Evolutionary conservation across 2,888 invertebrate genomes (phyloP).

Genomic region (Synanthedon andrenaeformis): DNA sequence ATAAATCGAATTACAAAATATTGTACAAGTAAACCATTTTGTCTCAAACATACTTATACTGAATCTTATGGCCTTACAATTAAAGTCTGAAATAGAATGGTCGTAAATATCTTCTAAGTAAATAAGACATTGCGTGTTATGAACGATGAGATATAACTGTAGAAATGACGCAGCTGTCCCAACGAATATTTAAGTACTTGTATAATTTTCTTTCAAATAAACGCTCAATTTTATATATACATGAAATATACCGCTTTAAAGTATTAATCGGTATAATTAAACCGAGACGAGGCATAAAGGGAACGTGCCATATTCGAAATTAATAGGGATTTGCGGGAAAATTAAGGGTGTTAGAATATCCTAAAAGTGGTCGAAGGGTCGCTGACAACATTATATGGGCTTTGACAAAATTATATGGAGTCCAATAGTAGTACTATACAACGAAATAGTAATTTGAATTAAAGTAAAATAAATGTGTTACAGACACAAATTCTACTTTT

Average conservation of each 20-base stretch:
- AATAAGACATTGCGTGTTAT: neutral
- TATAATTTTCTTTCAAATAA: constrained; percentile 5
- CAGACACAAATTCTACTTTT: no score
- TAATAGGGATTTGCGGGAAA: constrained; percentile 45
- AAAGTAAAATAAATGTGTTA: no score
- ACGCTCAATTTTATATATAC: constrained; percentile 5
- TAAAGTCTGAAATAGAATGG: neutral
- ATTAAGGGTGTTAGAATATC: constrained; percentile 46
- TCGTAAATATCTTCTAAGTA: neutral
- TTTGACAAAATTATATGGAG: constrained; percentile 2
- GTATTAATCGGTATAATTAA: constrained; percentile 40
- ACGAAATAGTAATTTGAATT: no score
- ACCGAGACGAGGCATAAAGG: constrained; percentile 21
- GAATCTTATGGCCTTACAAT: neutral
- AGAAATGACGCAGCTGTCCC: constrained; percentile 6
- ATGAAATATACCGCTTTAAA: constrained; percentile 19
- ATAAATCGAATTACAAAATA: neutral
- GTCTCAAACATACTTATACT: neutral
- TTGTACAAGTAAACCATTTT: neutral
- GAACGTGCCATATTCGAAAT: constrained; percentile 46
- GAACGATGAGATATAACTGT: constrained; percentile 1
- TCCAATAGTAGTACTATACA: no score
- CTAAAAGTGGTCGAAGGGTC: constrained; percentile 13
- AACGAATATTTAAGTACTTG: constrained; percentile 3
- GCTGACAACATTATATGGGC: no score